A percentile compares a stretch with the other conserved stretches of the same genome.
phyloP scores from a whole-genome alignment of 2,113 vertebrate species.

The Pedetes capensis region DNA sequence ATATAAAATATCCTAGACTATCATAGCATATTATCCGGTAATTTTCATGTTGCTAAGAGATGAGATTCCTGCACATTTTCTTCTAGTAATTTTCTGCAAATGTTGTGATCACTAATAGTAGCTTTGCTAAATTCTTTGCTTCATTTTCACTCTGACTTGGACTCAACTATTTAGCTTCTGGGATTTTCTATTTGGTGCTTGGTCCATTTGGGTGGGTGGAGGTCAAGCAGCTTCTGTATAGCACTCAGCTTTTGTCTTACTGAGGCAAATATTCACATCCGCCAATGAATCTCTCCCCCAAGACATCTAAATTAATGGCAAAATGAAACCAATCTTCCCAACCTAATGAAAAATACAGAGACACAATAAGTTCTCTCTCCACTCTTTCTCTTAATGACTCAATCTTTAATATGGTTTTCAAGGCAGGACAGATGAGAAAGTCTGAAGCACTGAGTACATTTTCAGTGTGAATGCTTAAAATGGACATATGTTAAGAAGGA shows the following conservation, averaged over 20 bases:
- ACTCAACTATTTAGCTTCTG: not conserved
- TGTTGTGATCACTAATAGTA: not conserved
- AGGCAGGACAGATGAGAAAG: not conserved
- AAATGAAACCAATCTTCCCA: not conserved
- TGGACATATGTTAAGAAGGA: not conserved
- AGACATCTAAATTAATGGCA: not conserved
- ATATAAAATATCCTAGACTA: not conserved
- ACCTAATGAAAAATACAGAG: not conserved
- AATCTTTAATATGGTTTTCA: not conserved
- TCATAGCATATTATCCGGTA: not conserved
- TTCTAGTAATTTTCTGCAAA: not conserved
- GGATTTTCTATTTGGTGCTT: not conserved
- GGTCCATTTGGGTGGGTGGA: not conserved
- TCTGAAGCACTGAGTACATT: not conserved
- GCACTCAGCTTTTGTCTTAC: not conserved
- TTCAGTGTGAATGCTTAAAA: slow-evolving; percentile 7
- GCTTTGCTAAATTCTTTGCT: not conserved
- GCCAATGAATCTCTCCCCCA: not conserved
- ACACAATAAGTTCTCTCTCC: not conserved
- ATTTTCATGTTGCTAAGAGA: not conserved
- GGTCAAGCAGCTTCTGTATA: not conserved
- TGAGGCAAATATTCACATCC: not conserved
- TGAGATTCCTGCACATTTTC: not conserved
- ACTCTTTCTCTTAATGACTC: not conserved
- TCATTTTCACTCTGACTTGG: not conserved